Evolutionary conservation across 2,888 invertebrate genomes (phyloP), one percentile per base, ranked within the genome.

Genomic region (Hoplodrina ambigua): DNA sequence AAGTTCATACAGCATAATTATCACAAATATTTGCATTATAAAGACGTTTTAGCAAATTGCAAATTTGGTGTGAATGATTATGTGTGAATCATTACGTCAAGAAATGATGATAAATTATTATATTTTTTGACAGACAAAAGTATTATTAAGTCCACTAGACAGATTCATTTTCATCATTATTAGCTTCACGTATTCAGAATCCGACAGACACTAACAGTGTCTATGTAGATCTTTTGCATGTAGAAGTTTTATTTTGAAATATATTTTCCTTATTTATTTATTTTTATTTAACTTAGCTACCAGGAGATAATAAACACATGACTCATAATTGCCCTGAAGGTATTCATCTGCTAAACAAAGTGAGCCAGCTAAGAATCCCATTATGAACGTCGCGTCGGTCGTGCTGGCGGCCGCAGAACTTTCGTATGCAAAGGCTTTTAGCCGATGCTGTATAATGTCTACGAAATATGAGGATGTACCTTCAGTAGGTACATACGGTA

Each of bases 361-460:
- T 85, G 72, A 74, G 66, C 69, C 57, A 78, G 75, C 82, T 84
- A 83, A 84, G 85, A 85, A 86, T 83, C 80, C 80, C 73, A 84
- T 85, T 86, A 86, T 67, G 78, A 78, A 65, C 56, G 72, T 64
- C 72, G 67, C 56, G 72, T 64, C 72, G 69, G 74, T 75, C 63
- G 72, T 79, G 71, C 74, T 60, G 61, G 68, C 63, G 70, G 83
- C 75, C 81, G 75, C 79, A 82, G 80, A 86, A 89, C 83, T 90
- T 89, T 87, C 85, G 85, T 87, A 88, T 88, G 87, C 89, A 87
- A 87, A 87, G 85, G 88, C 89, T 90, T 90, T 90, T 88, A 90
- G 88, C 82, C 76, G 79, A 87, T 88, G 88, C 85, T 85, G 85
- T 84, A 84, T 89, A 87, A 88, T 88, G 83, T 83, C 67, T 82